Base-by-base conservation (phyloP, 2,888 invertebrate genomes). In the Ennomos erosarius region DNA sequence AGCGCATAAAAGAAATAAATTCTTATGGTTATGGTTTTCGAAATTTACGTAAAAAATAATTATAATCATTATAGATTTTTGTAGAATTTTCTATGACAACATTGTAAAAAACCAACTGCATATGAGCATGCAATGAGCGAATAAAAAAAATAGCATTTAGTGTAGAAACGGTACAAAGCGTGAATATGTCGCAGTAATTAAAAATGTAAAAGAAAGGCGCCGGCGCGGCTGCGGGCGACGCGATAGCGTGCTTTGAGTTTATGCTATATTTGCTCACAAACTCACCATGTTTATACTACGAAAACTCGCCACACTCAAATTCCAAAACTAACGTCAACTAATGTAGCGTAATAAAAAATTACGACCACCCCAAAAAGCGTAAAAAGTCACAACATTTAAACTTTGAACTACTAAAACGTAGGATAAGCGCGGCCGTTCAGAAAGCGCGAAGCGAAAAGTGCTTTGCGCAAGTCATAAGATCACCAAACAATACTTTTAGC, bases 131-230 rank as follows among this genome's bases (percentile, higher is more conserved):
- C n/a, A n/a, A n/a, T n/a, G n/a, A n/a, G n/a, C n/a, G n/a, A n/a
- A n/a, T 26, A 6, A 26, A 26, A 26, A 26, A 3, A 8, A 48
- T 8, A 47, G 6, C 6, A 26, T 8, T 11, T 13, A 8, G 13
- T 43, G 13, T 12, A 44, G 13, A 43, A 33, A n/a, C 12, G 9
- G n/a, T 38, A 49, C 44, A 45, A 56, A 4, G 42, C 11, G 35
- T 11, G 13, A 35, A 43, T 39, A 33, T 34, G 49, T 57, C 62
- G 67, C 64, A 69, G 74, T 80, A 83, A 85, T 84, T 84, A 84
- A 85, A 85, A 71, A 80, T 82, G 79, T 74, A 81, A 71, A 66
- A 64, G 54, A 49, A 48, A 62, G 77, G 76, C 79, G 78, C 76
- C 81, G 56, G 51, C 69, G 63, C 67, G 73, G 37, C 73, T 70